Conservation (phyloP, 2,113 vertebrate species). For the Kryptolebias marmoratus region DNA sequence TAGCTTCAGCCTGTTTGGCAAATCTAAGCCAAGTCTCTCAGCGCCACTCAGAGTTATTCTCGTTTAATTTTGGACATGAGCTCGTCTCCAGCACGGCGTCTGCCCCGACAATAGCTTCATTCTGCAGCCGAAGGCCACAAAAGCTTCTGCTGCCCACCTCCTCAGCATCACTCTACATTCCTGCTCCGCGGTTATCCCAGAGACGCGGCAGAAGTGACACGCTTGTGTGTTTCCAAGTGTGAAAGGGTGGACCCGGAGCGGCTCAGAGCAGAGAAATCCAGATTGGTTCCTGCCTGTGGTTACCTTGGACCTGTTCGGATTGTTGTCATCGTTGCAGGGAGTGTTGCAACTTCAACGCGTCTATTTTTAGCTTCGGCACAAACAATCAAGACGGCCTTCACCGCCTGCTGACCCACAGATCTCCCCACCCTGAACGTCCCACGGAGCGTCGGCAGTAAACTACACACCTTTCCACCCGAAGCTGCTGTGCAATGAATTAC, state of each 20-base stretch:
- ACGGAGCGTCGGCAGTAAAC: not conserved
- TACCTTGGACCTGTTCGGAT: not conserved
- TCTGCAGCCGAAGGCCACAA: constrained; percentile 47
- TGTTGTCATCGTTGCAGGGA: constrained; percentile 25
- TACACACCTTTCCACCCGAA: not conserved
- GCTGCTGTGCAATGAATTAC: not conserved
- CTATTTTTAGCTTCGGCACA: constrained; percentile 46
- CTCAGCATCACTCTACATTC: constrained; percentile 58
- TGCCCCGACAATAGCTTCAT: constrained; percentile 64
- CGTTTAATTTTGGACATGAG: too few species aligned
- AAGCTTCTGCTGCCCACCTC: constrained; percentile 56
- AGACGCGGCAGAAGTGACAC: constrained; percentile 40
- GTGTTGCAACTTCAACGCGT: constrained; percentile 18
- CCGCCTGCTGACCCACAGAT: constrained; percentile 39
- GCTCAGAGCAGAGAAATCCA: constrained; percentile 16
- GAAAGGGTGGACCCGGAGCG: constrained; percentile 16
- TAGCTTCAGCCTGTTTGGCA: too few species aligned
- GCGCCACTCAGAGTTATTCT: too few species aligned
- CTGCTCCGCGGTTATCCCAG: constrained; percentile 24
- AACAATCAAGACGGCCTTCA: constrained; percentile 41
- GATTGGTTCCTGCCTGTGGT: constrained; percentile 6
- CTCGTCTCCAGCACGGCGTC: constrained; percentile 22
- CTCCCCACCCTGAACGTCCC: not conserved
- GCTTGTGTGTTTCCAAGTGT: constrained; percentile 5
- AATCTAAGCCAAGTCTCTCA: too few species aligned